Percentiles rank a stretch among this genome's conserved stretches.
phyloP scores from a whole-genome alignment of 1,140 invertebrate species.

The Brachionus koreanus region DNA sequence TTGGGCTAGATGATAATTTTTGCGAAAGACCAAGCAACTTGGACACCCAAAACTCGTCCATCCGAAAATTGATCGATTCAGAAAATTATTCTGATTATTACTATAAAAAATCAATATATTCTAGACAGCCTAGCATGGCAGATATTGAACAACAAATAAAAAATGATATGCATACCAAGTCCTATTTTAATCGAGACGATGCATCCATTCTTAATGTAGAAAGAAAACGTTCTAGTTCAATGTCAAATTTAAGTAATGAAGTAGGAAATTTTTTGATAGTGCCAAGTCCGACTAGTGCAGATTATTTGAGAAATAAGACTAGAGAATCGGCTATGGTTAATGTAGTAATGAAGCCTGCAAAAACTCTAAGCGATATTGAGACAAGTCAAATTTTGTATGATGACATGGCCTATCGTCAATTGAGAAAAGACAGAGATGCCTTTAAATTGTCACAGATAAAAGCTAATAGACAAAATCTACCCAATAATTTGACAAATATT shows the following conservation, averaged over 20 bases:
- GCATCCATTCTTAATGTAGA: not conserved
- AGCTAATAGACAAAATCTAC: not conserved
- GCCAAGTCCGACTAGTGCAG: conserved; percentile 38
- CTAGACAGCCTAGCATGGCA: not conserved
- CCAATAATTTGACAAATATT: conserved; percentile 13
- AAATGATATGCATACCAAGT: not conserved
- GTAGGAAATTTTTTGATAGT: not conserved
- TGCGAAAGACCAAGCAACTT: not conserved
- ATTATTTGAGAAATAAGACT: conserved; percentile 43
- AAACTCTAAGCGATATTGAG: conserved; percentile 8
- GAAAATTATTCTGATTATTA: conserved; percentile 15
- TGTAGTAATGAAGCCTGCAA: conserved; percentile 25
- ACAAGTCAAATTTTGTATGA: conserved; percentile 43
- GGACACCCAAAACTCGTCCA: not conserved
- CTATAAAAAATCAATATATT: not conserved
- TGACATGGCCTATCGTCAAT: conserved; percentile 39
- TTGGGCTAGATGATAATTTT: not conserved
- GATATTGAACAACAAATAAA: not conserved
- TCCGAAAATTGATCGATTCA: not conserved
- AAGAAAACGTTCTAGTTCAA: not conserved
- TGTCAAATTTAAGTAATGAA: not conserved
- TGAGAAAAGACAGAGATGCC: conserved; percentile 30
- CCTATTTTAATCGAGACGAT: not conserved
- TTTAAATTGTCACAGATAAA: conserved; percentile 27
- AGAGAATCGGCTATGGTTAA: conserved; percentile 27